Percentiles rank a stretch among this genome's conserved stretches.
These are phyloP conservation scores for Dryobotodes eremita DNA, from an alignment of 2,888 invertebrate genomes.

Conservation along the genomic window DNA sequence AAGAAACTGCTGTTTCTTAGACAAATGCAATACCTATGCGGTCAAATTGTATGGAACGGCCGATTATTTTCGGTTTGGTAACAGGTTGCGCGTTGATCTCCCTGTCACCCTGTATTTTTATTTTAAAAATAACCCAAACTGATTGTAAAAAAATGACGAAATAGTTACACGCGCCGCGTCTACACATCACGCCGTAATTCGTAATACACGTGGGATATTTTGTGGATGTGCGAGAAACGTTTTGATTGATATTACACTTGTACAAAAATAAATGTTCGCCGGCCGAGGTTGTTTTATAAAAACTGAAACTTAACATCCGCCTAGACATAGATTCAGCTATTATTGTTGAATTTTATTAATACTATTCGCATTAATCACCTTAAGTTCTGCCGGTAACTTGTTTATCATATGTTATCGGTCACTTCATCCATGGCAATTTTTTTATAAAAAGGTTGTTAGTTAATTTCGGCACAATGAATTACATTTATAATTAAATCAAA, in stretches of 20 bases:
- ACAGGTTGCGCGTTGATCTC: too few species aligned
- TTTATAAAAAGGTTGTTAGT: background rate
- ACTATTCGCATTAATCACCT: constrained; percentile 22
- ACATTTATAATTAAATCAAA: background rate
- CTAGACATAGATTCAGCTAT: constrained; percentile 23
- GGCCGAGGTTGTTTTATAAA: constrained; percentile 26
- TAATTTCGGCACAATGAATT: background rate
- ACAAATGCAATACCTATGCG: too few species aligned
- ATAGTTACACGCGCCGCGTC: background rate
- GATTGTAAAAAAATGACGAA: constrained; percentile 14
- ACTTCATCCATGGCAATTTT: background rate
- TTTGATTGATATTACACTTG: constrained; percentile 58
- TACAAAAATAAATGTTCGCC: constrained; percentile 43
- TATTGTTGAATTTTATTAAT: constrained; percentile 19
- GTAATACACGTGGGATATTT: constrained; percentile 38
- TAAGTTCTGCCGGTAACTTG: background rate
- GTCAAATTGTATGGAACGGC: too few species aligned
- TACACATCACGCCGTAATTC: constrained; percentile 34
- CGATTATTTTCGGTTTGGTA: too few species aligned
- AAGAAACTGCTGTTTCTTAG: too few species aligned
- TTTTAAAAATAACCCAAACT: background rate
- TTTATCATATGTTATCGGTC: constrained; percentile 22
- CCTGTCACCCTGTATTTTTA: background rate
- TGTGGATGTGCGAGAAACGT: constrained; percentile 24
- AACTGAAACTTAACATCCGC: constrained; percentile 38